Percentiles rank a stretch among this genome's conserved stretches.
phyloP scores from a whole-genome alignment of 2,888 invertebrate species.

The Molanna angustata region DNA sequence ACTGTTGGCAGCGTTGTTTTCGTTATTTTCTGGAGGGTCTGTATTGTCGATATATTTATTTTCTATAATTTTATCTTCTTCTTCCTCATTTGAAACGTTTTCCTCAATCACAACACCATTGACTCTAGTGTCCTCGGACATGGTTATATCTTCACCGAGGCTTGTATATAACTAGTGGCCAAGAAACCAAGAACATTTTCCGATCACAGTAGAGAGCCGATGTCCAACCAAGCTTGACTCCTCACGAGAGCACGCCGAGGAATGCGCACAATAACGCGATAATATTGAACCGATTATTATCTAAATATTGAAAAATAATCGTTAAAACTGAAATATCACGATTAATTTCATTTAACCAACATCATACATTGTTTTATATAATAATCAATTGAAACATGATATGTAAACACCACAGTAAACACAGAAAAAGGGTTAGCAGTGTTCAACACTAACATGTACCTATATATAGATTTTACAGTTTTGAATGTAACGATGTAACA shows the following conservation, averaged over 20 bases:
- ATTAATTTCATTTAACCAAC: too few species aligned
- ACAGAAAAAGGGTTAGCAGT: too few species aligned
- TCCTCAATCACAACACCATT: conserved; percentile 4
- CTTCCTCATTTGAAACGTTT: neutral
- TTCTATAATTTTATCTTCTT: neutral
- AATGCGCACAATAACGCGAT: too few species aligned
- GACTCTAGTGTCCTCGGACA: conserved; percentile 7
- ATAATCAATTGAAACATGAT: too few species aligned
- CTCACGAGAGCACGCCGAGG: neutral
- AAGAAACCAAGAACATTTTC: conserved; percentile 4
- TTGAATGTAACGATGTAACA: too few species aligned
- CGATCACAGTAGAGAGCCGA: conserved; percentile 9
- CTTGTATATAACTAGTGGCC: conserved; percentile 2
- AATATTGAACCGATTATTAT: too few species aligned
- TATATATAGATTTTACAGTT: too few species aligned
- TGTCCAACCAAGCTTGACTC: conserved; percentile 12
- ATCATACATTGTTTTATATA: too few species aligned
- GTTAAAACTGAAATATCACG: too few species aligned
- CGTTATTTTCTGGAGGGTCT: neutral
- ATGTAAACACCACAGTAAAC: too few species aligned
- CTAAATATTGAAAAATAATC: too few species aligned
- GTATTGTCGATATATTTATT: neutral
- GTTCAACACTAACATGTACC: too few species aligned
- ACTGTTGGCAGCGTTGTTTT: neutral
- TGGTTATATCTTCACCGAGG: conserved; percentile 5